phyloP scores from a whole-genome alignment of 2,888 invertebrate species.

The Trachelus troglodyta region DNA sequence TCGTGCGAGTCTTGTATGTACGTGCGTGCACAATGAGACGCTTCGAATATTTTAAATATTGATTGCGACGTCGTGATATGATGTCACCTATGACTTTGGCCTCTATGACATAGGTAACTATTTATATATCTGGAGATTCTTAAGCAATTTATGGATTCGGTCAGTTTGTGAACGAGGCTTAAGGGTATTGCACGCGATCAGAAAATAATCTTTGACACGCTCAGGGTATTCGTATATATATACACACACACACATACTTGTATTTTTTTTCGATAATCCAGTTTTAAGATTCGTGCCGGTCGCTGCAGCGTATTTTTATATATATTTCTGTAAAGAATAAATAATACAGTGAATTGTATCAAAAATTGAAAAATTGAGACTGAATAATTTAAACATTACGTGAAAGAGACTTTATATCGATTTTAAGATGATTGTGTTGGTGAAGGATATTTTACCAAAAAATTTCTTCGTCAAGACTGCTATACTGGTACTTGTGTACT shows the following conservation, averaged over 20 bases:
- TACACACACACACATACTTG: accelerated
- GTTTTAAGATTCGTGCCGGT: not conserved
- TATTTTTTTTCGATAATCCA: not conserved
- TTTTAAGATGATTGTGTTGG: not conserved
- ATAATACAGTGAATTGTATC: not conserved
- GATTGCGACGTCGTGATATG: not conserved
- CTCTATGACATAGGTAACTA: conserved; percentile 15
- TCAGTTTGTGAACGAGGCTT: conserved; percentile 13
- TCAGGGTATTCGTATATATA: not conserved
- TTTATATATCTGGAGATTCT: conserved; percentile 19
- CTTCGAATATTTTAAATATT: not conserved
- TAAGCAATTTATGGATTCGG: not conserved
- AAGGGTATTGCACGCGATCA: conserved; percentile 7
- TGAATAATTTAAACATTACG: not conserved
- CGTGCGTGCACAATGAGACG: not conserved
- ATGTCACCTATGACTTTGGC: conserved; percentile 4
- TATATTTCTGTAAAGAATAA: not conserved
- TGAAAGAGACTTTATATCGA: not conserved
- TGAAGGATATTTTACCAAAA: not conserved
- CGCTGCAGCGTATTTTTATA: not conserved
- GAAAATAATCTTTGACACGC: conserved; percentile 1
- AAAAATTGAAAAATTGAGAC: not conserved
- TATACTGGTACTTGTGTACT: conserved; percentile 12
- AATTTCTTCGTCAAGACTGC: conserved; percentile 12
- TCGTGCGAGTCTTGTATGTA: not conserved